These are phyloP conservation scores for Lamprotornis superbus DNA, from an alignment of 2,113 vertebrate genomes.

Conservation along the genomic window DNA sequence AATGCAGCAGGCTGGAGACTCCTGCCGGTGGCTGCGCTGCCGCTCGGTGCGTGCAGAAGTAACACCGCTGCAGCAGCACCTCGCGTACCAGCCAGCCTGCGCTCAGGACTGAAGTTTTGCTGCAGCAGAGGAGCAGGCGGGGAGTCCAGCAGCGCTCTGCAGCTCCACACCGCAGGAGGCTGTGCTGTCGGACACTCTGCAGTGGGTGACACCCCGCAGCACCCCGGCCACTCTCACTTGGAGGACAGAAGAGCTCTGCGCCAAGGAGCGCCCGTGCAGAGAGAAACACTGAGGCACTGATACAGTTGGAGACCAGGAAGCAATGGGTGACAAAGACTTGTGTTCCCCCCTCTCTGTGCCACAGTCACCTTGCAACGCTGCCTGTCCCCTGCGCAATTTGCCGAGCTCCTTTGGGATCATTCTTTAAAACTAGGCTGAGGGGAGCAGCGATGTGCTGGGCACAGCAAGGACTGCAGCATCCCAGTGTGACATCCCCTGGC, in stretches of 20 bases:
- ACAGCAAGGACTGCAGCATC: not conserved
- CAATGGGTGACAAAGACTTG: not conserved
- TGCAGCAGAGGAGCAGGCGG: constrained; percentile 30
- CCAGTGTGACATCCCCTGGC: accelerated
- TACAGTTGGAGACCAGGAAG: not conserved
- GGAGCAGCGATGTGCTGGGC: not conserved
- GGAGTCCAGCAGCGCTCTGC: not conserved
- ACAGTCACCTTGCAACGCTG: constrained; percentile 18
- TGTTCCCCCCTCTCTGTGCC: not conserved
- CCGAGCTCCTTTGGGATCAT: not conserved
- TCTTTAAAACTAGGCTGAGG: not conserved
- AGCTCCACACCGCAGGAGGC: not conserved
- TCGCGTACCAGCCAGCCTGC: not conserved
- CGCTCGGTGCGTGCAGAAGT: not conserved
- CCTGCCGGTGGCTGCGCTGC: constrained; percentile 17
- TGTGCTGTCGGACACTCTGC: not conserved
- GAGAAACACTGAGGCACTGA: not conserved
- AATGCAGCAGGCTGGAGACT: constrained; percentile 51
- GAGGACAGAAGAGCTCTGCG: not conserved
- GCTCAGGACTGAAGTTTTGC: constrained; percentile 32
- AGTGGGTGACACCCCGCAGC: not conserved
- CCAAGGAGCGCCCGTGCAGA: not conserved
- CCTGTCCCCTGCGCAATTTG: not conserved
- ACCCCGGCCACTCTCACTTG: not conserved
- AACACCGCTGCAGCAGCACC: constrained; percentile 36